Evolutionary conservation across 1,140 invertebrate genomes (phyloP), one percentile per base, ranked within the genome.

Genomic region (Proctacanthus coquilletti): DNA sequence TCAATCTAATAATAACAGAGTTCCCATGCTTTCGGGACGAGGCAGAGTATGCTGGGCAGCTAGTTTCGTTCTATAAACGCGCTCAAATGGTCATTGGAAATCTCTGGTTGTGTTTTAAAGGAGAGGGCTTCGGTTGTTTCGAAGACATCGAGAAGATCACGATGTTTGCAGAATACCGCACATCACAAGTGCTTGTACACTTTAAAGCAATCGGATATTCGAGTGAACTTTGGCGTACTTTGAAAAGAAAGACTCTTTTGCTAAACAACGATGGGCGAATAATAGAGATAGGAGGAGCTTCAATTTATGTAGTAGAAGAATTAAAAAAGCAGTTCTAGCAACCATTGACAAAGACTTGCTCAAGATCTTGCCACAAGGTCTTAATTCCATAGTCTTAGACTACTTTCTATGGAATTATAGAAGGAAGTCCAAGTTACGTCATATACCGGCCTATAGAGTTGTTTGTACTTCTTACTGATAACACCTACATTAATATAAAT

Each of bases 81-180:
- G 92, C 84, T 0, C 93, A 98, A 64, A 96, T 98, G 49, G 64
- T 97, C 23, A 66, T 96, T 14, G 85, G 78, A 1, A 92, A 98
- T 63, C 66, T 97, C 34, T 96, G 91, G 87, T 76, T 80, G 3
- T 87, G 81, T 58, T 92, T 79, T 63, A 69, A 75, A 35, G 85
- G 80, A 5, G 59, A 80, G 50, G 76, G 72, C 3, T 65, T 77
- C 21, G 89, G 87, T 4, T 60, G 74, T 42, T 97, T 97, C 58
- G 35, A 70, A 15, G 92, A 97, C 62, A 85, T 97, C 42, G 79
- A 87, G 39, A 63, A 69, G 34, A 69, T 97, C 20, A 92, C 91
- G 4, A 94, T 95, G 84, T 98, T 97, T 72, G 88, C 93, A 4
- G 93, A 97, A 63, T 98, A 98, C 56, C 77, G 92, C 60, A 74